These are phyloP conservation scores for Rhinoderma darwinii DNA, from an alignment of 2,113 vertebrate genomes.

Conservation along the genomic window DNA sequence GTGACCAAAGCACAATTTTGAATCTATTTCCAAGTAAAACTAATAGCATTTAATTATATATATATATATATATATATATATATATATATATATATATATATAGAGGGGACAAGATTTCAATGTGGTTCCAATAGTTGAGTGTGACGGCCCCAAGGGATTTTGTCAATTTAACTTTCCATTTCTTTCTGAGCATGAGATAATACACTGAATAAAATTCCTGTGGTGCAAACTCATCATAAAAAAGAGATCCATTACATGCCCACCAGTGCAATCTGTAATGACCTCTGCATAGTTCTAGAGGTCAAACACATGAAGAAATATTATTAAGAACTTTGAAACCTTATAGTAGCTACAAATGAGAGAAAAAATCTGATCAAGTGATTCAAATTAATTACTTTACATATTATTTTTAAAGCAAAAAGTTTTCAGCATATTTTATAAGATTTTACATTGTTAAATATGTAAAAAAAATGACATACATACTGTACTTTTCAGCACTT, in stretches of 20 bases:
- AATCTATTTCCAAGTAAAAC: neutral
- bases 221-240: neutral
- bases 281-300: neutral
- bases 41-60: neutral
- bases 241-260: slow-evolving; percentile 12
- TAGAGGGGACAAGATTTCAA: neutral
- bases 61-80: too few relatives aligned
- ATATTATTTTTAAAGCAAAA: neutral
- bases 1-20: neutral
- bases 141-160: slow-evolving; percentile 5
- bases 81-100: too few relatives aligned
- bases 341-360: neutral
- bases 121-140: neutral
- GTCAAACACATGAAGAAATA: slow-evolving; percentile 9
- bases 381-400: neutral
- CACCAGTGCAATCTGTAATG: neutral
- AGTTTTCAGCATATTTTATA: neutral
- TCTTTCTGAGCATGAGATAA: neutral
- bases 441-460: neutral
- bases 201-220: slow-evolving; percentile 6
- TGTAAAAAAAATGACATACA: neutral
- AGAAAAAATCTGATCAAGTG: too few relatives aligned
- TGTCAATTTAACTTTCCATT: slow-evolving; percentile 13
- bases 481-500: too few relatives aligned
- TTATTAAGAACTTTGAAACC: neutral